These are phyloP conservation scores for Notodonta ziczac DNA, from an alignment of 2,888 invertebrate genomes.

Conservation along the genomic window DNA sequence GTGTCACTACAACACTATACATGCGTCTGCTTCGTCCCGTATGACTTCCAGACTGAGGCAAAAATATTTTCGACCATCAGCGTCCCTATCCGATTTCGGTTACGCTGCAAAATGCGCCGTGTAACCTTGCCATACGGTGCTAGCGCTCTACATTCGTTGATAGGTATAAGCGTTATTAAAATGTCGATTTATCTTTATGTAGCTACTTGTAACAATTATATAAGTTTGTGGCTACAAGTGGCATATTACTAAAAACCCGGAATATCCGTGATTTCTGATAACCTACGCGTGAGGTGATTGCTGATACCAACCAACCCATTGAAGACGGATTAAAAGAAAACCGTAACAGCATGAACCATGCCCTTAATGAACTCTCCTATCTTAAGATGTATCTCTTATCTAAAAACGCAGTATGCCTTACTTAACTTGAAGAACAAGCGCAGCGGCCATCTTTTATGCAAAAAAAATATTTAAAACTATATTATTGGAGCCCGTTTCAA, in stretches of 20 bases:
- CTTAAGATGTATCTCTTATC: too few relatives aligned
- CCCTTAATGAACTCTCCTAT: too few relatives aligned
- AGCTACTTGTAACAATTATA: neutral
- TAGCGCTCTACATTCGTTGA: neutral
- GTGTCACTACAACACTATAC: slow-evolving; percentile 79
- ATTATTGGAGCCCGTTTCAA: neutral
- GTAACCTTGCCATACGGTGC: slow-evolving; percentile 6
- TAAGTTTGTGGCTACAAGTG: neutral
- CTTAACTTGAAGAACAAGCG: too few relatives aligned
- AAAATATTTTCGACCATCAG: slow-evolving; percentile 33
- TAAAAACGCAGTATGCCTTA: too few relatives aligned
- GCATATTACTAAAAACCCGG: neutral
- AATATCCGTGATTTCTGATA: neutral
- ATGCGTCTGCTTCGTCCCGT: slow-evolving; percentile 60
- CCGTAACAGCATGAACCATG: too few relatives aligned
- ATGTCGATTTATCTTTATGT: neutral
- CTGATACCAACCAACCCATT: too few relatives aligned
- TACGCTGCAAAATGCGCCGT: neutral
- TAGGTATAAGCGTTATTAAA: neutral
- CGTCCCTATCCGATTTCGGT: slow-evolving; percentile 28
- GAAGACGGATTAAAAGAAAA: too few relatives aligned
- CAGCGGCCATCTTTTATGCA: neutral
- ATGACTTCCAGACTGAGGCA: slow-evolving; percentile 52
- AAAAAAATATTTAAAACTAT: neutral
- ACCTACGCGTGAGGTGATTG: neutral